These are phyloP conservation scores for Siniperca knerii DNA, from an alignment of 2,113 vertebrate species.

Conservation along the genomic window DNA sequence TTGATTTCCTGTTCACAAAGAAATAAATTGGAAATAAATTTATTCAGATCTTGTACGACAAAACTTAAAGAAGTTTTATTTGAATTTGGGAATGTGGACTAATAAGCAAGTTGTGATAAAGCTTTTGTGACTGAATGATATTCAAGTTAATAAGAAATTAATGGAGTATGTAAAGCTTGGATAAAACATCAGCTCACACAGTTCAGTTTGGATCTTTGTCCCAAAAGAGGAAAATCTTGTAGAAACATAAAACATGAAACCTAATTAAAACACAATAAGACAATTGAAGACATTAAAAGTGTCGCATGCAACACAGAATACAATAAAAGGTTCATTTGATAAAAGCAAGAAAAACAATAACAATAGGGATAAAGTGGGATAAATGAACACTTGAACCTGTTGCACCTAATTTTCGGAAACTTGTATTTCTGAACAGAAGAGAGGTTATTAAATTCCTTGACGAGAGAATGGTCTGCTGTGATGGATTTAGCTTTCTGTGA, in stretches of 20 bases:
- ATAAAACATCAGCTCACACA: background rate
- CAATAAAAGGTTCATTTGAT: background rate
- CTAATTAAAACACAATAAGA: background rate
- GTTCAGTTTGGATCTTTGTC: background rate
- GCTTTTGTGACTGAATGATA: background rate
- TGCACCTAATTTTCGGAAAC: background rate
- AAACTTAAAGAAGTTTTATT: background rate
- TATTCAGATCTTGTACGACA: background rate
- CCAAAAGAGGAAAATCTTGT: background rate
- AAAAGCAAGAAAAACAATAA: background rate
- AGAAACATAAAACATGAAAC: background rate
- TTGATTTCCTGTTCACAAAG: background rate
- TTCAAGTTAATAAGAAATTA: background rate
- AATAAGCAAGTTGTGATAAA: background rate
- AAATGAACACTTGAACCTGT: background rate
- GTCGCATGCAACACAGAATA: background rate
- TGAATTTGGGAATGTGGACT: background rate
- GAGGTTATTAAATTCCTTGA: background rate
- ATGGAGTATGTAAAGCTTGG: background rate
- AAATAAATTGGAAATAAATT: background rate
- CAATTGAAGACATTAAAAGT: background rate
- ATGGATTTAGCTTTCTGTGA: background rate
- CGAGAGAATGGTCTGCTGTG: background rate
- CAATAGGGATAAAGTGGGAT: background rate
- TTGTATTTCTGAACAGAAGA: background rate